Evolutionary conservation across 2,797 vertebrate species (phyloP), one percentile per base, ranked within the genome.

Genomic region (Spinus olivaceus): DNA sequence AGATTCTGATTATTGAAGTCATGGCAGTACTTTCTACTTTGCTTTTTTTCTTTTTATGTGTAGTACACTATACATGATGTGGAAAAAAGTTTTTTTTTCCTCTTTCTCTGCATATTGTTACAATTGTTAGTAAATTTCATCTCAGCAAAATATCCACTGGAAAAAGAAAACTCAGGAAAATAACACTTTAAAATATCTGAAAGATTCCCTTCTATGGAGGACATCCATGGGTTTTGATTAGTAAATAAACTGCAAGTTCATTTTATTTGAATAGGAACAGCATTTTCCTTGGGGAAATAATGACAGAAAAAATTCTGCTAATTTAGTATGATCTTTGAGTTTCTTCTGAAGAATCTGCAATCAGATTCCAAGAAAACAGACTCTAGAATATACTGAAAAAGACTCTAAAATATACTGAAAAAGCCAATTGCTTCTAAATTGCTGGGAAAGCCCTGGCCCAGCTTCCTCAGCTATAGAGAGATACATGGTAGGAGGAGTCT

Each of bases 1-100:
- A 83, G 64, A 71, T 61, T 46, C 57, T 73, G 60, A 92, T 96
- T 96, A 95, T 84, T 95, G 97, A 96, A 97, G 90, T 94, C 67
- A 88, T 44, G 79, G 82, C 82, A 44, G 54, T 93, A 92, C 72
- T 94, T 95, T 92, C 76, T 91, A 39, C 64, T 87, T 87, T 42
- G 13, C 50, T 86, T 53, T 77, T 53, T 94, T 95, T 90, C 76
- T 88, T 95, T 94, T 95, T 71, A 51, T 79, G 65, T 84, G 60
- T 59, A 93, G 95, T 71, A 92, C 49, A 81, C 47, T 57, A 42
- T 88, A 94, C 12, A 33, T 16, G 69, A 86, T 89, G 83, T 82
- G 12, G 22, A 77, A 39, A 81, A 89, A 91, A 95, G 88, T 92
- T 92, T 93, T 81, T 81, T 94, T 94, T 91, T 41, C 65, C 71